These are phyloP conservation scores for Oscheius sp. DNA, from an alignment of 2,888 invertebrate species.

Conservation along the genomic window DNA sequence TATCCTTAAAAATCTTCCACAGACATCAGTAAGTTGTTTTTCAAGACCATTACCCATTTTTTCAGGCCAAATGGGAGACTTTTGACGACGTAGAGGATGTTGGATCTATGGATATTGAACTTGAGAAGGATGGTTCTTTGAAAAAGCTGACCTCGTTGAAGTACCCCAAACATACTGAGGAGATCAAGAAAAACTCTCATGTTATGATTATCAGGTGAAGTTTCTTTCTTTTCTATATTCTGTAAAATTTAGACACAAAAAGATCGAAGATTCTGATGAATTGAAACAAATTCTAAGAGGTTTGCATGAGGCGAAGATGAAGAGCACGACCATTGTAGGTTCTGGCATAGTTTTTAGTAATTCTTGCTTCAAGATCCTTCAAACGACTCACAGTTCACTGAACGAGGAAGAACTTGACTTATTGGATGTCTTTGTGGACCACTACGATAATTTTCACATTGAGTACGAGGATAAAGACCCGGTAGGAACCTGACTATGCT, in stretches of 20 bases:
- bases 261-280: not conserved
- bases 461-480: conserved; percentile 10
- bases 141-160: not conserved
- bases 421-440: conserved; percentile 10
- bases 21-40: not conserved
- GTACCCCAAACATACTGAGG: not conserved
- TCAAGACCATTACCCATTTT: not conserved
- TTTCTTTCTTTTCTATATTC: not conserved
- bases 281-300: not conserved
- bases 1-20: not conserved
- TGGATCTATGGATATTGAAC: not conserved
- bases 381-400: not conserved
- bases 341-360: not conserved
- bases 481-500: not conserved
- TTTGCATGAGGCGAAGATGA: not conserved
- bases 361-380: conserved; percentile 1
- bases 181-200: not conserved
- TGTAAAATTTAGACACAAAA: not conserved
- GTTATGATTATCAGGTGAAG: conserved; percentile 6
- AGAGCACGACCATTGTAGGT: conserved; percentile 8
- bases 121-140: not conserved
- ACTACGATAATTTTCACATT: conserved; percentile 15
- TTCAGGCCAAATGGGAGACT: conserved; percentile 2
- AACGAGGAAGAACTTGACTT: conserved; percentile 16
- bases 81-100: not conserved